Conservation (phyloP, 2,797 vertebrate species). For the Salmo trutta region DNA sequence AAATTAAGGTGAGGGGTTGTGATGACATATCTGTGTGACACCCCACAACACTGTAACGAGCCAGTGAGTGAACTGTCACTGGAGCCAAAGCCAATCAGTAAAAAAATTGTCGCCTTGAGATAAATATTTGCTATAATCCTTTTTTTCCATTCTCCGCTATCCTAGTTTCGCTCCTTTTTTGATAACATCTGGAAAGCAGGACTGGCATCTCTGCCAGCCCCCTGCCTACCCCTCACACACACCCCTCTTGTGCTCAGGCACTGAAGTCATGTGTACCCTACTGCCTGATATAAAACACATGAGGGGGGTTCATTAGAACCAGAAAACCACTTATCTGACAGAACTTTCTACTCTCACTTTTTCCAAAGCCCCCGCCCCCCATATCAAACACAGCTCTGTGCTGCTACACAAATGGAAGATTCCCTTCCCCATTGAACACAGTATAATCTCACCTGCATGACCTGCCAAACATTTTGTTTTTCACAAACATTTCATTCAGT, state of each 20-base stretch:
- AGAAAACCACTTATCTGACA: conserved; percentile 58
- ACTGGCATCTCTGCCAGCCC: conserved; percentile 45
- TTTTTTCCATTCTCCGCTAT: conserved; percentile 45
- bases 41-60: background rate
- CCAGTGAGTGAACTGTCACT: background rate
- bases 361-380: conserved; percentile 33
- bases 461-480: conserved; percentile 13
- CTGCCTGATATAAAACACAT: conserved; percentile 81
- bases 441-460: conserved; percentile 15
- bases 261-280: conserved; percentile 75
- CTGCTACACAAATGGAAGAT: background rate
- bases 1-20: too few species aligned
- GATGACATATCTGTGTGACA: background rate
- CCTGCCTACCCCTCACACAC: background rate
- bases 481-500: background rate
- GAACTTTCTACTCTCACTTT: conserved; percentile 54
- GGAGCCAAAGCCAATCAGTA: background rate
- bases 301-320: conserved; percentile 56
- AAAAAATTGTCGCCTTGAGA: background rate
- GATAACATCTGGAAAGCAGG: conserved; percentile 76
- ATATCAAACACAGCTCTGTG: conserved; percentile 8
- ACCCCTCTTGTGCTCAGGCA: conserved; percentile 21
- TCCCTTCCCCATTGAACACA: conserved; percentile 9
- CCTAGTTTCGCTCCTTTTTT: conserved; percentile 52
- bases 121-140: background rate